Evolutionary conservation across 2,888 invertebrate species (phyloP), one percentile per base, ranked within the genome.

Genomic region (Saturnia pavonia): DNA sequence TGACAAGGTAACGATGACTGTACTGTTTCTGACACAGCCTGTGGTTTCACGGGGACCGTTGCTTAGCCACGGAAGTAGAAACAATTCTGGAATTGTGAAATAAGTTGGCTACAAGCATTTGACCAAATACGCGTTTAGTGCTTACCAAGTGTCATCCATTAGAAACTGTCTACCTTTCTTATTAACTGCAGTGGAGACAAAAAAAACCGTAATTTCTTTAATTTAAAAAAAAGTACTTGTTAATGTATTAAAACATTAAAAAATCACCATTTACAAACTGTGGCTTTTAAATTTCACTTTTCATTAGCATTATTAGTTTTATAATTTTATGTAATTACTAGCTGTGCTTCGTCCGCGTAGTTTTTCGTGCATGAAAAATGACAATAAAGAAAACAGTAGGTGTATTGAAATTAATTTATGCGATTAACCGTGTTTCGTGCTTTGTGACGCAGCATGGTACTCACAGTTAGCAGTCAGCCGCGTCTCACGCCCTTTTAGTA

Each of bases 1-100:
- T 72, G 77, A 74, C 77, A 74, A 67, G 70, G 76, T 76, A 74
- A 79, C 75, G 76, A 78, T 81, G 79, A 76, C 78, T 81, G 70
- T 75, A 60, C 57, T 77, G 77, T 72, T 77, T 80, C 73, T 71
- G 67, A 70, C 72, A 69, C 60, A 67, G 68, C 67, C 54, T n/a
- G 40, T 40, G n/a, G 40, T 40, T 0, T 19, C n/a, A 65, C 40
- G 11, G 40, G 6, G 19, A 40, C 22, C n/a, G n/a, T 40, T 34
- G n/a, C 34, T 27, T n/a, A 27, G 27, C 63, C 63, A 34, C 34
- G 34, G 27, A 65, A 65, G 34, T 34, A 63, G 19, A 63, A 65
- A 65, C 40, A 65, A 19, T 65, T 57, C 67, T 71, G 69, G 43
- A 71, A 73, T 48, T 73, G 54, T 48, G 42, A 70, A 34, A 25